Percentiles rank a stretch among this genome's conserved stretches.
Evolutionary conservation across 2,888 invertebrate genomes (phyloP).

Genomic region (Pollenia amentaria): DNA sequence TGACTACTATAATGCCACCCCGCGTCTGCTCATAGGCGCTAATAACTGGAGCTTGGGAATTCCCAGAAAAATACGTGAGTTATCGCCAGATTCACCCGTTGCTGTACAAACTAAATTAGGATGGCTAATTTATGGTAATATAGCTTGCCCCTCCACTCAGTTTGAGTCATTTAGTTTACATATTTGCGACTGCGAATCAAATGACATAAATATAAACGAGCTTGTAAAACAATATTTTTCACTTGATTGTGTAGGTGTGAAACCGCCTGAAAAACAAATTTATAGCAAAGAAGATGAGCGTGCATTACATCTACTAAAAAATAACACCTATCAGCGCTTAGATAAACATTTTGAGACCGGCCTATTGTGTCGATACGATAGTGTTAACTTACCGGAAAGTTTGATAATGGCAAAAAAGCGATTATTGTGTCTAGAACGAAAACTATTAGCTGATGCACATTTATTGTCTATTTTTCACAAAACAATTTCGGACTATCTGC

Average conservation of each 20-base stretch:
- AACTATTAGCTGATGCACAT: not conserved
- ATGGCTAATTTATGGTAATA: slow-evolving; percentile 20
- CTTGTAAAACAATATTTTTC: slow-evolving; percentile 23
- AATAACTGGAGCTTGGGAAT: too few relatives aligned
- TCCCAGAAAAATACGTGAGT: not conserved
- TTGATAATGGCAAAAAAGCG: slow-evolving; percentile 30
- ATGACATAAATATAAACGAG: slow-evolving; percentile 28
- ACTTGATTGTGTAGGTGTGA: slow-evolving; percentile 12
- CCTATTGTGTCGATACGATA: slow-evolving; percentile 13
- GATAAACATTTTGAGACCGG: slow-evolving; percentile 19
- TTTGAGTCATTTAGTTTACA: slow-evolving; percentile 10
- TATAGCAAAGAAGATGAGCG: slow-evolving; percentile 3
- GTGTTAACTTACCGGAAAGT: slow-evolving; percentile 9
- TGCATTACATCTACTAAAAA: not conserved
- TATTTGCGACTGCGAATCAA: slow-evolving; percentile 31
- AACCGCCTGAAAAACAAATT: not conserved
- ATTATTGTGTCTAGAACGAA: slow-evolving; percentile 24
- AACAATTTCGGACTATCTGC: too few relatives aligned
- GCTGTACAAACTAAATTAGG: slow-evolving; percentile 31
- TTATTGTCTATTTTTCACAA: not conserved
- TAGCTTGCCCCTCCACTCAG: not conserved
- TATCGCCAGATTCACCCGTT: not conserved
- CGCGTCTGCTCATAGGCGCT: too few relatives aligned
- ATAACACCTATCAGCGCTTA: not conserved
- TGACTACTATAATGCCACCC: too few relatives aligned